Conservation (phyloP, 2,797 vertebrate species). For the Amphiprion clarkii region DNA sequence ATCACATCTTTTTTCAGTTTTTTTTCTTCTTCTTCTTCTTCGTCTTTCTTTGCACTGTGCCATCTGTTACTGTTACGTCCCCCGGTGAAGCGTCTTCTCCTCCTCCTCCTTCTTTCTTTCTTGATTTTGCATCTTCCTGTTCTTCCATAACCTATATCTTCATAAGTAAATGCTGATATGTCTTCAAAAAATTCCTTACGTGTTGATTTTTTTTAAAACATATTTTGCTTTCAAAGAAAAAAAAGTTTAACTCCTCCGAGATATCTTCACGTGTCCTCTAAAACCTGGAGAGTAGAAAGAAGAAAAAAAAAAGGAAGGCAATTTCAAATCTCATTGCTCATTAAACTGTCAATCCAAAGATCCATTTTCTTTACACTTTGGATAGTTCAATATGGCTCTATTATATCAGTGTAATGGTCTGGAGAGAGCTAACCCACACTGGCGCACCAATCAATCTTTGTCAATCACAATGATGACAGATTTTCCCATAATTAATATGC, state of each 20-base stretch:
- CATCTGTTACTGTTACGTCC: constrained; percentile 80
- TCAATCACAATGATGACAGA: constrained; percentile 77
- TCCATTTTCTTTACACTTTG: constrained; percentile 71
- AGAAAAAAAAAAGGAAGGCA: constrained; percentile 27
- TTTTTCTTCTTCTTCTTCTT: constrained; percentile 60
- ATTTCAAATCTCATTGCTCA: constrained; percentile 73
- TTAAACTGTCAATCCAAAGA: constrained; percentile 73
- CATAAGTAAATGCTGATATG: constrained; percentile 89
- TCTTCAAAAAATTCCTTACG: constrained; percentile 85
- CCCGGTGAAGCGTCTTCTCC: constrained; percentile 67
- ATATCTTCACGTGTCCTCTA: constrained; percentile 85
- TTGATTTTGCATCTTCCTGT: constrained; percentile 60
- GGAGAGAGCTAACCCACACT: constrained; percentile 67
- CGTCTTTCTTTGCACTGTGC: constrained; percentile 75
- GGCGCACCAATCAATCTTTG: constrained; percentile 75
- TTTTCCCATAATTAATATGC: constrained; percentile 69
- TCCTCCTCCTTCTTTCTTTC: constrained; percentile 52
- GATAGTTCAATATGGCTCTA: constrained; percentile 74
- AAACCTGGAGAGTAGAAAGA: constrained; percentile 74
- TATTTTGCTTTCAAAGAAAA: constrained; percentile 85
- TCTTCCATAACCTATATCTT: constrained; percentile 76
- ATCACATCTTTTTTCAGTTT: constrained; percentile 77
- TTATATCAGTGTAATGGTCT: constrained; percentile 77
- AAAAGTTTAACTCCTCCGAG: constrained; percentile 84
- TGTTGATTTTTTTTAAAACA: constrained; percentile 81